Base-by-base conservation (phyloP, 35 echinoderm and acorn worm genomes). In the Acanthaster planci region DNA sequence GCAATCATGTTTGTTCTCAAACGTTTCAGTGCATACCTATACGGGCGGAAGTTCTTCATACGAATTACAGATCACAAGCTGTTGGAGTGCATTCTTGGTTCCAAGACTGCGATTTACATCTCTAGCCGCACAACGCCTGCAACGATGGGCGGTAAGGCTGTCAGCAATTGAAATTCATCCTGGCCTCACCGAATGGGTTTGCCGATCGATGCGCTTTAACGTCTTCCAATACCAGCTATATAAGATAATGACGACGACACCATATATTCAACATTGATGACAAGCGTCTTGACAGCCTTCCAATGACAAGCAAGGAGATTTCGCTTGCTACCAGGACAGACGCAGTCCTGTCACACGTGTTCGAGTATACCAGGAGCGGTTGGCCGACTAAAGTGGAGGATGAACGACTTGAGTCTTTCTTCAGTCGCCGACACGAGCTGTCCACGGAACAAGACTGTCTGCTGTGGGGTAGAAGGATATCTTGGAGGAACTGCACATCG, bases 41-140 rank as follows among this genome's bases (percentile, higher is more conserved):
- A n/a, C n/a, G n/a, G n/a, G n/a, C n/a, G n/a, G n/a, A n/a, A n/a
- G n/a, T n/a, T 92, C 44, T 76, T 52, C 0, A 15, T 87, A 17
- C n/a, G 60, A 12, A 92, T n/a, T n/a, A n/a, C 90, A 39, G 84
- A 92, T 23, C 76, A 87, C 58, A 91, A 91, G 50, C 89, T 77
- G 4, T 39, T 91, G 47, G n/a, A 52, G 53, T 21, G 60, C 12
- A 78, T 86, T 60, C 52, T 91, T 52, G 27, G 37, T 21, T 83
- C 83, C 19, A 86, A 76, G 42, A 85, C 82, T 39, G 55, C 52
- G 40, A 80, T 85, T 58, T 83, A 82, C 0, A 86, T n/a, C n/a
- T n/a, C n/a, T n/a, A n/a, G n/a, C n/a, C 55, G 0, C 75, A 30
- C 58, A 77, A 21, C 51, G 42, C 18, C 30, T 85, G 7, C 81